Evolutionary conservation across 2,113 vertebrate species (phyloP), one percentile per base, ranked within the genome.

Genomic region (Chrysemys picta): DNA sequence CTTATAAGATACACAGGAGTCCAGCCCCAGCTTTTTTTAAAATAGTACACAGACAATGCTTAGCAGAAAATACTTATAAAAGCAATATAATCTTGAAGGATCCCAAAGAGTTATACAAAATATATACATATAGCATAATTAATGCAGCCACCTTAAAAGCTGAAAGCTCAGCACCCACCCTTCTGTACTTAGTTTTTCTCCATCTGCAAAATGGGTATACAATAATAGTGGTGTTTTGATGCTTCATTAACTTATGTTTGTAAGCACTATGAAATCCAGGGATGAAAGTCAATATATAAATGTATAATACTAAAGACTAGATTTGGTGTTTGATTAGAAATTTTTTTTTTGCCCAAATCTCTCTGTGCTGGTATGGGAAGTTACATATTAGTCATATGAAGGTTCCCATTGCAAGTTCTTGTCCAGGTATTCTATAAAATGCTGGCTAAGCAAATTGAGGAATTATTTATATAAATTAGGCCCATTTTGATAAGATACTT

Each of bases 391-490:
- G 85, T 69, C 25, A 31, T 16, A 12, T 12, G 42, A 91, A 19
- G 1, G 19, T 2, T 27, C 24, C 9, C 75, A 72, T 72, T 72
- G 10, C 65, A 72, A 19, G 16, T 17, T 9, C 17, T 76, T 59
- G 25, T 21, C 5, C 4, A 89, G 82, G 6, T 82, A 27, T 9
- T 76, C 12, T 81, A 22, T 25, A 65, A 1, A 65, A 49, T 84
- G 57, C 11, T 84, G 7, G 22, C 47, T 69, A 3, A 7, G 5
- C 6, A 82, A 16, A 88, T 6, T 57, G 50, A 6, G 2, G 87
- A 50, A 0, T 0, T 0, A 35, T 17, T 22, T 22, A 38, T 72
- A n/a, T 38, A 72, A 21, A 38, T 72, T 21, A 72, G n/a, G 22
- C 65, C 35, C 65, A 22, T 72, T 72, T 38, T 72, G n/a, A 38